A percentile compares a stretch with the other conserved stretches of the same genome.
These are phyloP conservation scores for Rhabdophis nuchalis DNA, from an alignment of 2,797 vertebrate genomes.

Conservation along the genomic window DNA sequence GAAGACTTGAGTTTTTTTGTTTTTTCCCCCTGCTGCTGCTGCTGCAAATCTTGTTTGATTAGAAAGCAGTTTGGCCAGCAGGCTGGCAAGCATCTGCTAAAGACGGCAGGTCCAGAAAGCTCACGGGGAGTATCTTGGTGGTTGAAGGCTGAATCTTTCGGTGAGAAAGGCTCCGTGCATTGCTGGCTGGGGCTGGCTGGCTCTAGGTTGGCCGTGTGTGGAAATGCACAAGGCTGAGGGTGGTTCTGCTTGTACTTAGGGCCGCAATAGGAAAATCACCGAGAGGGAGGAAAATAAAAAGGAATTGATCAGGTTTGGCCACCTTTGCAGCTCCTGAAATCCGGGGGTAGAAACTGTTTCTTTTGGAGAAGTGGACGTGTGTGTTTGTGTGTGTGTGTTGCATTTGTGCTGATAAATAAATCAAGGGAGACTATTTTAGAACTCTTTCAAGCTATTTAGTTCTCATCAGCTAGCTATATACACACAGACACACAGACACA, in stretches of 20 bases:
- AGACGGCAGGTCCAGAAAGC: not conserved
- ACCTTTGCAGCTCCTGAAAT: not conserved
- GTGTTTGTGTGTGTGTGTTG: too few species aligned
- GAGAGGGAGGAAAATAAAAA: not conserved
- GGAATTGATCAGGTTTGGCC: not conserved
- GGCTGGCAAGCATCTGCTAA: not conserved
- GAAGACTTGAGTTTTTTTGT: constrained; percentile 30
- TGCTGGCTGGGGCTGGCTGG: not conserved
- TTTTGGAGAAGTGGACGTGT: not conserved
- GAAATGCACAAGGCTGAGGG: not conserved
- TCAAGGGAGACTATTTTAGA: too few species aligned
- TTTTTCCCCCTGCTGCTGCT: not conserved
- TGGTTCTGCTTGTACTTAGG: not conserved
- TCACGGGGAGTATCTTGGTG: not conserved
- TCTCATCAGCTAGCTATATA: too few species aligned
- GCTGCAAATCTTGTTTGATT: constrained; percentile 15
- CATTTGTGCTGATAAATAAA: too few species aligned
- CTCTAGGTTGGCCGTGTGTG: not conserved
- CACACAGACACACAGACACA: too few species aligned
- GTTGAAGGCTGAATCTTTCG: not conserved
- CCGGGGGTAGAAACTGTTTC: not conserved
- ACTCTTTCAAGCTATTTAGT: too few species aligned
- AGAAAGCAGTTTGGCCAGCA: not conserved
- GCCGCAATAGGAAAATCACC: accelerated
- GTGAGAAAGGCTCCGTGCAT: not conserved